phyloP scores from a whole-genome alignment of 2,888 invertebrate species.

The Strigamia maritima region DNA sequence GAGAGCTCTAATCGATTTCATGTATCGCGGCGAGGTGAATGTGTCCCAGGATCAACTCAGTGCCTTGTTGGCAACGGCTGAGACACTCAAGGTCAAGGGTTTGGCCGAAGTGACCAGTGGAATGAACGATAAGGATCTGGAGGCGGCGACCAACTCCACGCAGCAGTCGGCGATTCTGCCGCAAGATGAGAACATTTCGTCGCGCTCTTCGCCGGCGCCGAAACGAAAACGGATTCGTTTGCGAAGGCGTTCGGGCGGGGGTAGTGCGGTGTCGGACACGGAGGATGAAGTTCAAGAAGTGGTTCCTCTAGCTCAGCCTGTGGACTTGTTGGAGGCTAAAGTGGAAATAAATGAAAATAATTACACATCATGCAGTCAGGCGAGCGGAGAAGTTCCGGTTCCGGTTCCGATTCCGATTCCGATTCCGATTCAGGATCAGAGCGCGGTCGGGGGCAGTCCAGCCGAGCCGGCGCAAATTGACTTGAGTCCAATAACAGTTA shows the following conservation, averaged over 20 bases:
- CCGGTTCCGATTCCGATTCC: not conserved
- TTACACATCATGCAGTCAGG: not conserved
- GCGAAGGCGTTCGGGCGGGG: slow-evolving; percentile 1
- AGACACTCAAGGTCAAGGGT: slow-evolving; percentile 41
- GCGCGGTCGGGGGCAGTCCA: not conserved
- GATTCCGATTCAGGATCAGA: not conserved
- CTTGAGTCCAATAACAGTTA: not conserved
- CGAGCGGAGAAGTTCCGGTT: not conserved
- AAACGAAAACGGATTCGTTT: slow-evolving; percentile 10
- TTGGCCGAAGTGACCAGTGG: slow-evolving; percentile 44
- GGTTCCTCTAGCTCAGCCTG: not conserved
- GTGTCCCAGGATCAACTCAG: slow-evolving; percentile 84
- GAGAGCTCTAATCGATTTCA: slow-evolving; percentile 83
- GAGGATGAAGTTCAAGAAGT: not conserved
- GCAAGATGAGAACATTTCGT: slow-evolving; percentile 41
- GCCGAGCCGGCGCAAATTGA: not conserved
- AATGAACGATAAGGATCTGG: not conserved
- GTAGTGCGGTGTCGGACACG: not conserved
- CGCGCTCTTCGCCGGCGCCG: slow-evolving; percentile 39
- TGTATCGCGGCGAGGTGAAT: slow-evolving; percentile 64
- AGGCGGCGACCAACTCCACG: not conserved
- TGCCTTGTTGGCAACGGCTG: slow-evolving; percentile 55
- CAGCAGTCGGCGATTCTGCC: not conserved
- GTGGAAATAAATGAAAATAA: not conserved
- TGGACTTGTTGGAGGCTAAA: slow-evolving; percentile 6